These are phyloP conservation scores for Drosophila mimica DNA, from an alignment of 2,888 invertebrate species.

Conservation along the genomic window DNA sequence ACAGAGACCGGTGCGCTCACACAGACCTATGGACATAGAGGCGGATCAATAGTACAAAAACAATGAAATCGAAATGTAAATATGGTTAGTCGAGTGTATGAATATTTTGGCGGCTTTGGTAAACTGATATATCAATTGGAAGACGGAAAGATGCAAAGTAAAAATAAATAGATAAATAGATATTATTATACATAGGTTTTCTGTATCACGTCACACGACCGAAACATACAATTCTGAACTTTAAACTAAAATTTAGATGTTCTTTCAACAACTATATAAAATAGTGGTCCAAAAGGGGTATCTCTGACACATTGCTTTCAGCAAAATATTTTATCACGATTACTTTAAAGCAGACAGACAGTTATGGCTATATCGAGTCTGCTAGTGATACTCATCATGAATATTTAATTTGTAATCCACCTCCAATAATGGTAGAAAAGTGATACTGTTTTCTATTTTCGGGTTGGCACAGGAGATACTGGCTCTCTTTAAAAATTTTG, in stretches of 20 bases:
- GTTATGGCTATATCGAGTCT: not conserved
- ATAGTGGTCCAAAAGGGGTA: not conserved
- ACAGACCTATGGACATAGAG: too few species aligned
- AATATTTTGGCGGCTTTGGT: conserved; percentile 35
- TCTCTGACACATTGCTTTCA: not conserved
- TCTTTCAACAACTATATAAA: not conserved
- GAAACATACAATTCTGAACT: not conserved
- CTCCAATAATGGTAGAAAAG: too few species aligned
- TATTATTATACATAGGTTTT: not conserved
- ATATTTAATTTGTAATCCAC: too few species aligned
- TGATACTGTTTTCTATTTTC: not conserved
- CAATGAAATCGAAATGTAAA: conserved; percentile 25
- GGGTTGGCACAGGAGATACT: not conserved
- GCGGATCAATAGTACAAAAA: conserved; percentile 9
- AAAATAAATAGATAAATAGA: not conserved
- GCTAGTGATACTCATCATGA: not conserved
- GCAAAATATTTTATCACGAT: not conserved
- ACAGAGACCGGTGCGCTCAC: not conserved
- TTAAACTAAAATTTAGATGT: not conserved
- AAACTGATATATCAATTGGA: conserved; percentile 19
- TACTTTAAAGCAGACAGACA: not conserved
- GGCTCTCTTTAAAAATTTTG: not conserved
- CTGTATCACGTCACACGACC: not conserved
- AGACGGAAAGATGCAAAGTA: not conserved
- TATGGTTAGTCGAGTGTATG: conserved; percentile 16